These are phyloP conservation scores for Lagocephalus sceleratus DNA, from an alignment of 2,797 vertebrate species.

Conservation along the genomic window DNA sequence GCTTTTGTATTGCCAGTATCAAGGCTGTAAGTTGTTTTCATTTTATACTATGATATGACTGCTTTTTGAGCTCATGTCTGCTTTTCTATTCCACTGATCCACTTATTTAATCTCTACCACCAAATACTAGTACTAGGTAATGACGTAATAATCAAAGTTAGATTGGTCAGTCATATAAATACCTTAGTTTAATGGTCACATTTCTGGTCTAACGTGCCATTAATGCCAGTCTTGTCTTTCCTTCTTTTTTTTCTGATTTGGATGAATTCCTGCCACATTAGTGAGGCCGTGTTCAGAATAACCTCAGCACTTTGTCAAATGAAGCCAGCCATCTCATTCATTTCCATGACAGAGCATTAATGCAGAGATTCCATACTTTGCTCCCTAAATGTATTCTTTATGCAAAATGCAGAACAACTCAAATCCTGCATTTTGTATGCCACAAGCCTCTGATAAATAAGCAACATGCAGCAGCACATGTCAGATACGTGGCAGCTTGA, in stretches of 20 bases:
- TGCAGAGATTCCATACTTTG: neutral
- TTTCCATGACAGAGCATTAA: slow-evolving; percentile 2
- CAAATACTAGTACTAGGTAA: too few species aligned
- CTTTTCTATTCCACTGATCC: too few species aligned
- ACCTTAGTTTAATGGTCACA: too few species aligned
- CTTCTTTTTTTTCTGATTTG: neutral
- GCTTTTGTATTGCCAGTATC: too few species aligned
- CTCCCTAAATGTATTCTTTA: neutral
- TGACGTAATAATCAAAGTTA: too few species aligned
- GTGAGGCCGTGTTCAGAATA: neutral
- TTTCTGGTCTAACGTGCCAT: too few species aligned
- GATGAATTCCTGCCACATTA: neutral
- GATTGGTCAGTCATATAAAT: too few species aligned
- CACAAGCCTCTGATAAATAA: neutral
- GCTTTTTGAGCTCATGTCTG: too few species aligned
- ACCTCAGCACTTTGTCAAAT: slow-evolving; percentile 8
- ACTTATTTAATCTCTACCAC: too few species aligned
- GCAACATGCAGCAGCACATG: neutral
- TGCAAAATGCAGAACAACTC: neutral
- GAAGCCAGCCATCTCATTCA: neutral
- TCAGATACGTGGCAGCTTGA: neutral
- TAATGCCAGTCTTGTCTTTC: neutral
- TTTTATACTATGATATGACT: too few species aligned
- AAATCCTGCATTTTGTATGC: neutral
- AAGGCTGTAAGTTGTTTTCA: too few species aligned